A percentile compares a stretch with the other conserved stretches of the same genome.
Evolutionary conservation across 2,797 vertebrate genomes (phyloP).

Genomic region (Allobates femoralis): DNA sequence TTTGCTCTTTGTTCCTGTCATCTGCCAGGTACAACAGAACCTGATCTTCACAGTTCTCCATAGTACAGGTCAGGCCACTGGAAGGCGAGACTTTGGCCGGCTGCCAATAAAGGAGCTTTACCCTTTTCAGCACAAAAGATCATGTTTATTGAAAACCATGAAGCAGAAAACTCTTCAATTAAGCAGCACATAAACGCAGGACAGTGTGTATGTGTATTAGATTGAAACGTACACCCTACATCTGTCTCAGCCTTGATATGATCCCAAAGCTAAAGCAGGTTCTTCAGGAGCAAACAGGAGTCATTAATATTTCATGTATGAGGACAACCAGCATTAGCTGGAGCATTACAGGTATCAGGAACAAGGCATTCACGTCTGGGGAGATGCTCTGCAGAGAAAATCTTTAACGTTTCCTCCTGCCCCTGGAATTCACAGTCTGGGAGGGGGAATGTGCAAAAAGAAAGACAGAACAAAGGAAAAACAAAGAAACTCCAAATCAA

Average conservation of each 20-base stretch:
- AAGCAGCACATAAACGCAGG: background rate
- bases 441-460: background rate
- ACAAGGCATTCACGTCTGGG: background rate
- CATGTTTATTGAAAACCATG: background rate
- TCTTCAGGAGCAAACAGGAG: background rate
- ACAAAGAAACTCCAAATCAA: conserved; percentile 10
- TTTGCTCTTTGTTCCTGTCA: background rate
- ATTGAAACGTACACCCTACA: background rate
- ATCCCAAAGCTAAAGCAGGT: no score
- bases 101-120: background rate
- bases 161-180: background rate
- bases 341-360: background rate
- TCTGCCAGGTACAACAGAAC: conserved; percentile 1
- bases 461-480: conserved; percentile 19
- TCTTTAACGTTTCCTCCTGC: background rate
- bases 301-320: background rate
- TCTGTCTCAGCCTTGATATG: background rate
- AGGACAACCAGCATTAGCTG: background rate
- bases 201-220: background rate
- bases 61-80: background rate
- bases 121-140: background rate
- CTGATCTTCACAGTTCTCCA: conserved; percentile 5
- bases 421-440: conserved; percentile 7
- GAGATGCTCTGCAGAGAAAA: background rate
- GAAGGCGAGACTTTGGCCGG: background rate